Evolutionary conservation across 2,888 invertebrate species (phyloP).

Genomic region (Chouioia cunea): DNA sequence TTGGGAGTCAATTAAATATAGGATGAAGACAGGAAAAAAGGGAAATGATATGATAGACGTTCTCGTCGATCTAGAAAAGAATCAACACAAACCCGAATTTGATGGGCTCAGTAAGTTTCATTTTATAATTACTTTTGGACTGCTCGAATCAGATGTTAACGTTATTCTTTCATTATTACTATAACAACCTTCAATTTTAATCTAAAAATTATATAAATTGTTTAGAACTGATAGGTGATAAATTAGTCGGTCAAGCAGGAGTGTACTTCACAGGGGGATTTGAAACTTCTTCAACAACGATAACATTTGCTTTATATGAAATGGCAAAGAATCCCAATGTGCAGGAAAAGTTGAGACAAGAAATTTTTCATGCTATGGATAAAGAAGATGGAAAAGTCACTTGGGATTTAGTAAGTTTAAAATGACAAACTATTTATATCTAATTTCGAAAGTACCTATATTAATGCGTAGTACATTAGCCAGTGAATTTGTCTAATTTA

Average conservation of each 20-base stretch:
- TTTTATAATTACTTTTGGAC: not conserved
- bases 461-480: no score
- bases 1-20: slow-evolving; percentile 65
- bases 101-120: slow-evolving; percentile 46
- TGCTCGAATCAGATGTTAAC: not conserved
- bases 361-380: slow-evolving; percentile 51
- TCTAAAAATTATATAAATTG: not conserved
- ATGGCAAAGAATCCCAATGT: slow-evolving; percentile 54
- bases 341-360: slow-evolving; percentile 54
- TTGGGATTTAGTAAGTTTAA: slow-evolving; percentile 56
- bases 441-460: no score
- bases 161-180: not conserved
- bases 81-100: slow-evolving; percentile 44
- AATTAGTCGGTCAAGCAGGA: slow-evolving; percentile 57
- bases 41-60: slow-evolving; percentile 70
- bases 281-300: slow-evolving; percentile 58
- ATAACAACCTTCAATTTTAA: not conserved
- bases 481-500: no score
- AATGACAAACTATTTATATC: not conserved
- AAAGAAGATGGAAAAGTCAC: slow-evolving; percentile 54
- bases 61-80: slow-evolving; percentile 66
- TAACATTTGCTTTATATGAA: slow-evolving; percentile 56
- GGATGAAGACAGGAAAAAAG: slow-evolving; percentile 63
- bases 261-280: slow-evolving; percentile 60
- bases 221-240: slow-evolving; percentile 58